These are phyloP conservation scores for Astyanax mexicanus DNA, from an alignment of 2,797 vertebrate species.

Conservation along the genomic window DNA sequence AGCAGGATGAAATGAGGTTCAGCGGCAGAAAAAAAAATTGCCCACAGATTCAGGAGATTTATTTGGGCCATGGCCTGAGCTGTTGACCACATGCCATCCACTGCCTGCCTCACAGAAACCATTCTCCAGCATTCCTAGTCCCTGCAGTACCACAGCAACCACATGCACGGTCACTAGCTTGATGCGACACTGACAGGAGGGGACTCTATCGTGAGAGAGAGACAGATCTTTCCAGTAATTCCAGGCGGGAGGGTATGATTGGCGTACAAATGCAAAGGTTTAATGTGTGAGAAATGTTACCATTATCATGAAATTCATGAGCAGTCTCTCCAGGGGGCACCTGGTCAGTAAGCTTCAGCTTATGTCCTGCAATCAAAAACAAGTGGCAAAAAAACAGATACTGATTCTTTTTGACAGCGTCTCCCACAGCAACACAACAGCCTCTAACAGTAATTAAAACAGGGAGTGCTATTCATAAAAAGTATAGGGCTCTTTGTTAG, in stretches of 20 bases:
- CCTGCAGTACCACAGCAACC: conserved; percentile 3
- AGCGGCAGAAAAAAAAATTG: neutral
- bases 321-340: neutral
- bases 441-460: neutral
- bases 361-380: neutral
- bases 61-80: neutral
- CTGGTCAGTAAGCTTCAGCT: neutral
- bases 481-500: no score
- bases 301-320: neutral
- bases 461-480: no score
- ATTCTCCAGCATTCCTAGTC: no score
- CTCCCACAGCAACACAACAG: neutral
- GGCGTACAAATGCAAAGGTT: neutral
- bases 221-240: neutral
- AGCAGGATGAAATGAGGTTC: neutral
- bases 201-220: neutral
- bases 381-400: no score
- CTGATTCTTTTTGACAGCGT: neutral
- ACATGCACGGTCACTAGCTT: conserved; percentile 3
- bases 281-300: neutral
- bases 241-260: neutral
- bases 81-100: conserved; percentile 11
- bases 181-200: neutral
- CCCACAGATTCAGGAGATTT: conserved; percentile 1
- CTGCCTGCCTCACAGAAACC: neutral